These are phyloP conservation scores for Theristicus caerulescens DNA, from an alignment of 2,113 vertebrate genomes.

Conservation along the genomic window DNA sequence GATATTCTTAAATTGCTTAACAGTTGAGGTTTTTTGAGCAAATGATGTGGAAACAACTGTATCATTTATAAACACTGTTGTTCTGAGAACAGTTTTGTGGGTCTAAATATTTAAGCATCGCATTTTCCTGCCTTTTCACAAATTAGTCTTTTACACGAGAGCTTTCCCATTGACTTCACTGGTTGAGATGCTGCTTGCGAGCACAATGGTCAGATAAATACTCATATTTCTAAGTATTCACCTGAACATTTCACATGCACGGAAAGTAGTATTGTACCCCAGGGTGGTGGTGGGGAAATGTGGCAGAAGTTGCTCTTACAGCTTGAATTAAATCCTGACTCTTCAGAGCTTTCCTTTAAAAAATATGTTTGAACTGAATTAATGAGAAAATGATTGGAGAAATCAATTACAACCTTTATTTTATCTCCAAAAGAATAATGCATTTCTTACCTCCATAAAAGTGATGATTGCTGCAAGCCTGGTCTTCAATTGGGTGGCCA, in stretches of 20 bases:
- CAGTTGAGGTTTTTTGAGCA: not conserved
- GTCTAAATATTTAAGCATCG: not conserved
- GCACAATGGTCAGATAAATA: not conserved
- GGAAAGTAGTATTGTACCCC: not conserved
- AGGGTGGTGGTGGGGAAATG: not conserved
- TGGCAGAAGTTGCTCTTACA: not conserved
- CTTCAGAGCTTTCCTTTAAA: not conserved
- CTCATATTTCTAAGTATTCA: not conserved
- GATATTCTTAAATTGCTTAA: not conserved
- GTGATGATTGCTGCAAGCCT: constrained; percentile 75
- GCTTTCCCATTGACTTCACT: not conserved
- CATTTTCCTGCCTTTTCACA: not conserved
- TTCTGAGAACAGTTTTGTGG: not conserved
- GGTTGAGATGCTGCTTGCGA: not conserved
- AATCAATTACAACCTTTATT: not conserved
- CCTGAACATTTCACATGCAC: not conserved
- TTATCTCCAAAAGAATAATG: not conserved
- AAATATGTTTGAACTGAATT: not conserved
- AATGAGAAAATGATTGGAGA: not conserved
- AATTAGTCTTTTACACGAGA: not conserved
- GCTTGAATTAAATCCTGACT: not conserved
- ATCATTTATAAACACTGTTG: not conserved
- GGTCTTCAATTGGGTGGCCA: constrained; percentile 74
- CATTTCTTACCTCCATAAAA: constrained; percentile 83
- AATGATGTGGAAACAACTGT: not conserved